Evolutionary conservation across 2,888 invertebrate genomes (phyloP).

Genomic region (Arge pagana): DNA sequence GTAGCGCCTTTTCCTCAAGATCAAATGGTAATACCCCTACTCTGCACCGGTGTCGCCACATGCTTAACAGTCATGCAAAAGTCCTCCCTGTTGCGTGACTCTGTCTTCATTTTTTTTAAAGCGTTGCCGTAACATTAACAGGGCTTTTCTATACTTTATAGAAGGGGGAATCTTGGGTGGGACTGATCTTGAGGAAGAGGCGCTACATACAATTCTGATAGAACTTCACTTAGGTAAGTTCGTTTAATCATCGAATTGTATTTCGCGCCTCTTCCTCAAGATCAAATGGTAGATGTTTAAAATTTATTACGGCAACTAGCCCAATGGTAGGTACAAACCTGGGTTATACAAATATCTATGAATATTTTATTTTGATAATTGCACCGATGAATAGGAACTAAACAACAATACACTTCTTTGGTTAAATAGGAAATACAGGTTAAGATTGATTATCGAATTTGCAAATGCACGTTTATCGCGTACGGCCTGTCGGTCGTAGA

Average conservation of each 20-base stretch:
- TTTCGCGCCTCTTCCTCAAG: conserved; percentile 28
- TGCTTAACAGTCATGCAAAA: background rate
- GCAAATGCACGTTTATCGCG: conserved; percentile 14
- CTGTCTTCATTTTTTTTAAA: conserved; percentile 18
- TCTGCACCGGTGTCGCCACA: conserved; percentile 5
- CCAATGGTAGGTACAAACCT: background rate
- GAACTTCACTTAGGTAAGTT: conserved; percentile 21
- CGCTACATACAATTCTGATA: conserved; percentile 13
- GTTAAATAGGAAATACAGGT: background rate
- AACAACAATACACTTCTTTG: background rate
- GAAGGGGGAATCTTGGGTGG: background rate
- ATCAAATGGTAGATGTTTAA: conserved; percentile 26
- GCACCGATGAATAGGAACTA: background rate
- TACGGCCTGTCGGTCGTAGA: conserved; percentile 31
- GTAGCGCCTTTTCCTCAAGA: conserved; percentile 26
- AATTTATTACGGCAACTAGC: conserved; percentile 17
- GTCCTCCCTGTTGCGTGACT: background rate
- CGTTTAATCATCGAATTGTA: conserved; percentile 26
- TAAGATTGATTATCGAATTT: background rate
- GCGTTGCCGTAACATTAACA: conserved; percentile 16
- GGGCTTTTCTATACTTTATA: background rate
- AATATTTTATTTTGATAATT: background rate
- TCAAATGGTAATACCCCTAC: conserved; percentile 21
- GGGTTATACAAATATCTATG: background rate
- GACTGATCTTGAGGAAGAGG: conserved; percentile 13